Evolutionary conservation across 2,797 vertebrate species (phyloP).

Genomic region (Thaleichthys pacificus): DNA sequence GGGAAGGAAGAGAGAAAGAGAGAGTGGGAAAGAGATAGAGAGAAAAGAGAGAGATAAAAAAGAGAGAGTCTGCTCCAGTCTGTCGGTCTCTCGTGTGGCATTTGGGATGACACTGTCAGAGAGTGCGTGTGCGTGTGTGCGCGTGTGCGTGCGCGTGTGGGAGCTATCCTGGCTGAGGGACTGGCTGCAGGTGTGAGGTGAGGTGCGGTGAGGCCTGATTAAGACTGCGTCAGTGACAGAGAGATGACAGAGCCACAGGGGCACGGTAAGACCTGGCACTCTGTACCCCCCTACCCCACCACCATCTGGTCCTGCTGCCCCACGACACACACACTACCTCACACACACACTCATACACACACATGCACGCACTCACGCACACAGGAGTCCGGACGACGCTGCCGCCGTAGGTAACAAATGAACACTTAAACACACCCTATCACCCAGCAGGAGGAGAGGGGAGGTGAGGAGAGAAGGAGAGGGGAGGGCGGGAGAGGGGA

Average conservation of each 20-base stretch:
- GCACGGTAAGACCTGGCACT: conserved; percentile 28
- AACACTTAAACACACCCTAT: conserved; percentile 46
- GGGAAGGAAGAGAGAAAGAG: too few relatives aligned
- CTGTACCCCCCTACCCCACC: conserved; percentile 48
- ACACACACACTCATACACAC: background rate
- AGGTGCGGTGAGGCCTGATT: conserved; percentile 49
- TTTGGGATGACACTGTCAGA: background rate
- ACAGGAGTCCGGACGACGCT: conserved; percentile 20
- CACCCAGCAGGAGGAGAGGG: conserved; percentile 8
- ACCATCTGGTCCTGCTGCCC: conserved; percentile 67
- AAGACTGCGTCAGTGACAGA: conserved; percentile 48
- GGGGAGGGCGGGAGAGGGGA: background rate
- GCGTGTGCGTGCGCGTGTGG: background rate
- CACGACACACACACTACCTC: conserved; percentile 18
- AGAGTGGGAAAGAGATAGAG: too few relatives aligned
- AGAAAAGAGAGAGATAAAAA: too few relatives aligned
- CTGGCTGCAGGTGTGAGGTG: conserved; percentile 49
- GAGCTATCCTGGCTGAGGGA: conserved; percentile 8
- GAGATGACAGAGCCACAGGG: conserved; percentile 43
- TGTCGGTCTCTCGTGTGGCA: too few relatives aligned
- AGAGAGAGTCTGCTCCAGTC: too few relatives aligned
- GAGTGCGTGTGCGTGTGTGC: background rate
- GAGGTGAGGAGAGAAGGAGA: background rate
- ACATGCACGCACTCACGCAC: background rate
- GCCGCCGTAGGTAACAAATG: conserved; percentile 42